phyloP scores from a whole-genome alignment of 2,888 invertebrate species.

The Callosobruchus maculatus region DNA sequence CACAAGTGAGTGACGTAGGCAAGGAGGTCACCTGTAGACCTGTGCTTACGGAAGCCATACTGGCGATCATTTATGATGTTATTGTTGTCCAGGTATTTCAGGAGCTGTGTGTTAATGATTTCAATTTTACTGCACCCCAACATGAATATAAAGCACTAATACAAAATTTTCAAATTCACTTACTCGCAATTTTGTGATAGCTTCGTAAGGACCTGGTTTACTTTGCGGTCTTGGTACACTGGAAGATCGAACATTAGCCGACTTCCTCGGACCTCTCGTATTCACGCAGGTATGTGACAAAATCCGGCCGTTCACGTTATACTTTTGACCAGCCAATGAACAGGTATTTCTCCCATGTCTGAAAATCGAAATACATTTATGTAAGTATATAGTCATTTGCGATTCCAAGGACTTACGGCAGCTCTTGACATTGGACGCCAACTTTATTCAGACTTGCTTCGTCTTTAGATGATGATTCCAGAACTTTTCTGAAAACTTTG shows the following conservation, averaged over 20 bases:
- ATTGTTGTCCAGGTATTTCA: too few relatives aligned
- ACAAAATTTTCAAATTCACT: not conserved
- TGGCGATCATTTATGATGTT: too few relatives aligned
- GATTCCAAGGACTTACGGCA: not conserved
- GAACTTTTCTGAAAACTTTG: slow-evolving; percentile 28
- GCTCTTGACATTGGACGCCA: not conserved
- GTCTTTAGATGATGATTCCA: slow-evolving; percentile 12
- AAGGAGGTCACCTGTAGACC: too few relatives aligned
- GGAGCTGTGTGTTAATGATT: too few relatives aligned
- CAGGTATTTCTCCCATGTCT: slow-evolving; percentile 9
- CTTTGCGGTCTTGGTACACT: slow-evolving; percentile 17
- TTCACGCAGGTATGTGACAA: slow-evolving; percentile 10
- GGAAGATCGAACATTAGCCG: not conserved
- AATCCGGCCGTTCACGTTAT: slow-evolving; percentile 13
- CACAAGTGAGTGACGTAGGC: too few relatives aligned
- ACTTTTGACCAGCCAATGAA: not conserved
- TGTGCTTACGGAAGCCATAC: too few relatives aligned
- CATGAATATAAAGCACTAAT: too few relatives aligned
- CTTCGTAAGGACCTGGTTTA: slow-evolving; percentile 15
- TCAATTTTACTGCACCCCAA: too few relatives aligned
- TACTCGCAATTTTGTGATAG: slow-evolving; percentile 12
- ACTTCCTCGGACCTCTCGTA: not conserved
- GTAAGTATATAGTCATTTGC: too few relatives aligned
- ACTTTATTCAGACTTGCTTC: slow-evolving; percentile 5
- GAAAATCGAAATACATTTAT: slow-evolving; percentile 2